Evolutionary conservation across 2,113 vertebrate species (phyloP), one percentile per base, ranked within the genome.

Genomic region (Aythya baeri): DNA sequence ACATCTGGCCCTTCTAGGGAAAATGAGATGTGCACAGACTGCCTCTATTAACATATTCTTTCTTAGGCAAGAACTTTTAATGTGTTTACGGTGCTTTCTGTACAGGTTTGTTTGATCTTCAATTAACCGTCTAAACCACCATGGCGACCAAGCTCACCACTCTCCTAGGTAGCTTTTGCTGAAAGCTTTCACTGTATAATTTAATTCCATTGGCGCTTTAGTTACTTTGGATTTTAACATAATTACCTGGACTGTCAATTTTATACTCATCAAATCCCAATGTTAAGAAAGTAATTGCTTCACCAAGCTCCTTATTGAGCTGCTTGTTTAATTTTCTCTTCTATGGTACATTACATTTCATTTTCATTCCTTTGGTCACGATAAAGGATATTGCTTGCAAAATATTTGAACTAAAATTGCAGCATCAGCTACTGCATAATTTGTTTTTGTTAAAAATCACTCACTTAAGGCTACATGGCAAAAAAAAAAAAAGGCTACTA

Each of bases 221-320:
- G 66, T 73, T 90, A 84, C 78, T 94, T 75, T 38, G 73, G 43
- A 94, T 95, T 92, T 87, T 77, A 96, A 38, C 38, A 25, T 59
- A 57, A 95, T 91, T 78, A 83, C 78, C 49, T 83, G 80, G 68
- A 58, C 71, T 81, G 72, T 50, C 54, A 85, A 87, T 77, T 66
- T 71, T 43, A 43, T 1, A 41, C 72, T 62, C 67, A 68, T 43
- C 74, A 75, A 91, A 91, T 75, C 84, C 79, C 66, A 55, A 82
- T 87, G 44, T 87, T 43, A 38, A 52, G 29, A 13, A 73, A 86
- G 32, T 59, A 94, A 93, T 46, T 92, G 77, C 86, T 94, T 79
- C 76, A 86, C 71, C 89, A 65, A 71, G 34, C 63, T 91, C 87
- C 80, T 91, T n/a, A 63, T 50, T 89, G 77, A 78, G 52, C 66